These are phyloP conservation scores for Trilocha varians DNA, from an alignment of 2,888 invertebrate species.

Conservation along the genomic window DNA sequence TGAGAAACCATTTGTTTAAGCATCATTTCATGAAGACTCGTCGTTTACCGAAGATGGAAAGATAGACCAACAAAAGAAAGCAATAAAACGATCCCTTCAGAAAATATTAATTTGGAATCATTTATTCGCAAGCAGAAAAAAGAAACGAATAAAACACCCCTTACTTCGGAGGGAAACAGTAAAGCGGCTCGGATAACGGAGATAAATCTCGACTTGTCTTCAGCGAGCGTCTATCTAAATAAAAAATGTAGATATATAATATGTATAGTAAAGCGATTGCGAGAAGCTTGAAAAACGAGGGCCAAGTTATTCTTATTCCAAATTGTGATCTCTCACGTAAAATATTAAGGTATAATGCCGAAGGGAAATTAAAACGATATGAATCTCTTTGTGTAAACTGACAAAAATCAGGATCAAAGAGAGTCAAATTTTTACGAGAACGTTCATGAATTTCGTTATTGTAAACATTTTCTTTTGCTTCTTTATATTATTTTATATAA, in stretches of 20 bases:
- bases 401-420: slow-evolving; percentile 17
- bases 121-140: slow-evolving; percentile 47
- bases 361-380: slow-evolving; percentile 52
- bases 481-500: no score
- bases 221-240: slow-evolving; percentile 29
- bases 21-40: no score
- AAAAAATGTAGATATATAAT: slow-evolving; percentile 35
- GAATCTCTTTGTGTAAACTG: slow-evolving; percentile 38
- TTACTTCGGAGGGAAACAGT: slow-evolving; percentile 35
- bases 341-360: slow-evolving; percentile 51
- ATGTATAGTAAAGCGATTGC: slow-evolving; percentile 22
- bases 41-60: no score
- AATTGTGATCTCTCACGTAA: slow-evolving; percentile 46
- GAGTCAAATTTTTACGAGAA: slow-evolving; percentile 1
- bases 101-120: slow-evolving; percentile 54
- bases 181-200: slow-evolving; percentile 38
- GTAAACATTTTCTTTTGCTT: background rate
- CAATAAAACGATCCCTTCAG: slow-evolving; percentile 41
- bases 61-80: slow-evolving; percentile 28
- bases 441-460: background rate
- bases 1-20: no score
- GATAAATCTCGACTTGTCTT: slow-evolving; percentile 49
- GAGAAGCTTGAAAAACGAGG: slow-evolving; percentile 32
- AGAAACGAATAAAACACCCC: slow-evolving; percentile 37
- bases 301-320: slow-evolving; percentile 39